Conservation (phyloP, 2,888 invertebrate species). For the Nudaria mundana region DNA sequence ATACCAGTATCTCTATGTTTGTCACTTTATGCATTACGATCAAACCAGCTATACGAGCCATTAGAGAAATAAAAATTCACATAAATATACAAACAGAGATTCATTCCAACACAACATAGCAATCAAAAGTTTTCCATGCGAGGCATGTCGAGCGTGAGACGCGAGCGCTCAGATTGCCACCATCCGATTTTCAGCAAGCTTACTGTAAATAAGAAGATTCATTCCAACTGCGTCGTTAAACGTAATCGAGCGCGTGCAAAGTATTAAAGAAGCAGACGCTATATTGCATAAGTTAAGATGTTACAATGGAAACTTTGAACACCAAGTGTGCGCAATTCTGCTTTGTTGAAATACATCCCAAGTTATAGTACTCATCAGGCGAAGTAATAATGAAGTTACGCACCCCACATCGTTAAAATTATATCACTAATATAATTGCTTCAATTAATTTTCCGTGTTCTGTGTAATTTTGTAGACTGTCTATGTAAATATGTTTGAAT, state of each 20-base stretch:
- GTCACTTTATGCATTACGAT: too few species aligned
- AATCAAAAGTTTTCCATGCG: conserved; percentile 54
- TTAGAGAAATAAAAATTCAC: not conserved
- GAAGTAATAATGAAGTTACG: conserved; percentile 44
- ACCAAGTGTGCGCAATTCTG: conserved; percentile 72
- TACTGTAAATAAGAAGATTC: conserved; percentile 78
- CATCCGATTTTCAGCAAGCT: conserved; percentile 67
- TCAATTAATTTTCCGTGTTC: conserved; percentile 23
- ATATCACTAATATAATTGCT: conserved; percentile 31
- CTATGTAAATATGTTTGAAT: too few species aligned
- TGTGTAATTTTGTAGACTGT: too few species aligned
- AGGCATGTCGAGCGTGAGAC: conserved; percentile 23
- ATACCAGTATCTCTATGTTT: too few species aligned
- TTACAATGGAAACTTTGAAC: conserved; percentile 77
- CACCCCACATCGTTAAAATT: conserved; percentile 26
- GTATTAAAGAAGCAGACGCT: conserved; percentile 78
- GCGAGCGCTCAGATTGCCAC: conserved; percentile 17
- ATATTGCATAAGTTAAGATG: conserved; percentile 79
- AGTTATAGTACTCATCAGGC: conserved; percentile 36
- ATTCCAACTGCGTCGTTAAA: conserved; percentile 74
- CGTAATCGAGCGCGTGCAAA: conserved; percentile 78
- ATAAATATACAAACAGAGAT: conserved; percentile 15
- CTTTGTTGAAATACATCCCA: conserved; percentile 57
- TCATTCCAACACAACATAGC: conserved; percentile 38
- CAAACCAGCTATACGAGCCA: not conserved